Conservation (phyloP, 2,113 vertebrate genomes). For the Mobula birostris region DNA sequence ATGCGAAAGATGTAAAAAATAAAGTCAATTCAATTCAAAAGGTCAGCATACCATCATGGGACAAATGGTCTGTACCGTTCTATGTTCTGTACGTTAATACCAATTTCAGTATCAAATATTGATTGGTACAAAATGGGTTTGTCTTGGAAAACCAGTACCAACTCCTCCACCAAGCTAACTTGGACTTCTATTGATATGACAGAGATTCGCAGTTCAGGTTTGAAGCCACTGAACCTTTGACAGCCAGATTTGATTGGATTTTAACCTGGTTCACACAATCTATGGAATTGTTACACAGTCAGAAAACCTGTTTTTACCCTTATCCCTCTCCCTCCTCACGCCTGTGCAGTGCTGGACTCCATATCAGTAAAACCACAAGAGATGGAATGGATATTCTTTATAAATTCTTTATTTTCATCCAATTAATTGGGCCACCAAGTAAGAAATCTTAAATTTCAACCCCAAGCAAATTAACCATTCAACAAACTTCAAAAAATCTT, state of each 20-base stretch:
- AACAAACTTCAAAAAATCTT: not conserved
- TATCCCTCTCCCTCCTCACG: not conserved
- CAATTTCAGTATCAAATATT: too few relatives aligned
- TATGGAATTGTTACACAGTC: not conserved
- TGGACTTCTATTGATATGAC: too few relatives aligned
- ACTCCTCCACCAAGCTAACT: not conserved
- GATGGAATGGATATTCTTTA: not conserved
- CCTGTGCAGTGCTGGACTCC: not conserved
- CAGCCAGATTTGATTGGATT: not conserved
- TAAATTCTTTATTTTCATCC: slow-evolving; percentile 25
- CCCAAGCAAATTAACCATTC: not conserved
- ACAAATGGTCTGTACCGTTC: too few relatives aligned
- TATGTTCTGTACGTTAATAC: too few relatives aligned
- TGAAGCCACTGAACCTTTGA: not conserved
- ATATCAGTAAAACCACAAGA: too few relatives aligned
- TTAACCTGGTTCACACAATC: not conserved
- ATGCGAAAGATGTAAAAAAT: too few relatives aligned
- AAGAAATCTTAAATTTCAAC: not conserved
- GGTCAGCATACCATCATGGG: too few relatives aligned
- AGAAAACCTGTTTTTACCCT: not conserved
- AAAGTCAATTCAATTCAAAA: too few relatives aligned
- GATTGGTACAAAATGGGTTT: too few relatives aligned
- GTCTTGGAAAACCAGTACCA: too few relatives aligned
- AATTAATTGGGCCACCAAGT: slow-evolving; percentile 8
- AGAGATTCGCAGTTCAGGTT: not conserved